These are phyloP conservation scores for Megastigmus dorsalis DNA, from an alignment of 2,888 invertebrate genomes.

Conservation along the genomic window DNA sequence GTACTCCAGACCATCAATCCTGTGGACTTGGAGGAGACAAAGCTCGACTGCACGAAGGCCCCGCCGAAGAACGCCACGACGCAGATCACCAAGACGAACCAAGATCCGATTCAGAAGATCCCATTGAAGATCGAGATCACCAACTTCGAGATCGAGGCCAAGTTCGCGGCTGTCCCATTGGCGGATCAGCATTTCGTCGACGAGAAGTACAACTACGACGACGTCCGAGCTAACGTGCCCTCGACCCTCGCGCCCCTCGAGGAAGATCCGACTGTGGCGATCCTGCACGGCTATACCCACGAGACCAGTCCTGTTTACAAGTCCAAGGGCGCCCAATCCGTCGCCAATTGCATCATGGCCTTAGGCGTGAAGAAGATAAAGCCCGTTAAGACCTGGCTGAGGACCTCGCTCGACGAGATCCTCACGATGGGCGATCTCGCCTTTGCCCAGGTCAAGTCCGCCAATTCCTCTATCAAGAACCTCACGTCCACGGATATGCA, in stretches of 20 bases:
- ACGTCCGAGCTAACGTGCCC: constrained; percentile 66
- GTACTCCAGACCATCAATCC: constrained; percentile 60
- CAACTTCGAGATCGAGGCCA: constrained; percentile 58
- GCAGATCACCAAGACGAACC: background rate
- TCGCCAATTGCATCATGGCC: constrained; percentile 65
- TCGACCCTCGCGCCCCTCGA: constrained; percentile 60
- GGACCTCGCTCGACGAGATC: constrained; percentile 66
- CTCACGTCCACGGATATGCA: constrained; percentile 66
- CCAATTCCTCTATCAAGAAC: constrained; percentile 61
- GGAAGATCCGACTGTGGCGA: constrained; percentile 54
- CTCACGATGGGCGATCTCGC: constrained; percentile 63
- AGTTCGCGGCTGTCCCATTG: constrained; percentile 56
- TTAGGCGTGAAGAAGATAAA: constrained; percentile 64
- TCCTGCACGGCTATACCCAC: constrained; percentile 68
- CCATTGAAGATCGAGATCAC: constrained; percentile 60
- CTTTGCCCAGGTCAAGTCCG: constrained; percentile 58
- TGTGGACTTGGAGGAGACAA: constrained; percentile 58
- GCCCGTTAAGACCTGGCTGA: constrained; percentile 67
- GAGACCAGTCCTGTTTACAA: constrained; percentile 65
- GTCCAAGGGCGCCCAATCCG: constrained; percentile 65
- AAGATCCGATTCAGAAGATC: constrained; percentile 45
- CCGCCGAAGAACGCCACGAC: constrained; percentile 52
- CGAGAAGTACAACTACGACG: constrained; percentile 61
- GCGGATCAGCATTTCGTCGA: constrained; percentile 49
- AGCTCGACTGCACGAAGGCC: constrained; percentile 59